These are phyloP conservation scores for Eulimnadia texana DNA, from an alignment of 1,140 invertebrate species.

Conservation along the genomic window DNA sequence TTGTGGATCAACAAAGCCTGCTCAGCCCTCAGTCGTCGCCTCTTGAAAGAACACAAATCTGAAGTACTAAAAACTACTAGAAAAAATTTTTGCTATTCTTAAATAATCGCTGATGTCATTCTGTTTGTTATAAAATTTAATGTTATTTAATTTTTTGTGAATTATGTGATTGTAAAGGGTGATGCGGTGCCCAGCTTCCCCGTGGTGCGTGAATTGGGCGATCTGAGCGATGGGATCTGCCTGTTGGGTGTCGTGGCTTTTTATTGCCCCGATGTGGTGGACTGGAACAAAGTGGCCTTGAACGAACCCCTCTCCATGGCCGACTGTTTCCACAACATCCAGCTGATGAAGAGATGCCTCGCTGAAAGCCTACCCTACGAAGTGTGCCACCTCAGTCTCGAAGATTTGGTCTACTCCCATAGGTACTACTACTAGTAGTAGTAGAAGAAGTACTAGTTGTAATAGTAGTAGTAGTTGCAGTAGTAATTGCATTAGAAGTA, in stretches of 20 bases:
- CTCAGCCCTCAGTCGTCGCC: slow-evolving; percentile 44
- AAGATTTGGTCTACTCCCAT: slow-evolving; percentile 90
- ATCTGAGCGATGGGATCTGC: slow-evolving; percentile 82
- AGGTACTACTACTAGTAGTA: slow-evolving; percentile 44
- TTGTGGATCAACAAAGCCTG: slow-evolving; percentile 81
- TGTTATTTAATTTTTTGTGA: no score
- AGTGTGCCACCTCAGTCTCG: slow-evolving; percentile 86
- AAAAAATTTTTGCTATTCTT: no score
- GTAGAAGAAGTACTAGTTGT: no score
- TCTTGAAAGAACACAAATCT: slow-evolving; percentile 20
- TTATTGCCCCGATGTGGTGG: slow-evolving; percentile 80
- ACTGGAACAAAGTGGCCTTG: slow-evolving; percentile 52
- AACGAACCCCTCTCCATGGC: slow-evolving; percentile 48
- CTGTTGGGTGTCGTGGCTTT: slow-evolving; percentile 77
- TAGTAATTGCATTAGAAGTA: no score
- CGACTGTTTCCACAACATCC: slow-evolving; percentile 88
- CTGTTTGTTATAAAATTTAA: no score
- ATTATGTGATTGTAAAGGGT: background rate
- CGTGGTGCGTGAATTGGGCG: slow-evolving; percentile 44
- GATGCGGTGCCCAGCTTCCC: slow-evolving; percentile 28
- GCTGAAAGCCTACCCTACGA: slow-evolving; percentile 60
- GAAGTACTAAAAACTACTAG: no score
- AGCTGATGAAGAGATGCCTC: slow-evolving; percentile 79
- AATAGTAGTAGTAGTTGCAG: no score
- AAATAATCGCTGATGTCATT: slow-evolving; percentile 23